Evolutionary conservation across 2,888 invertebrate species (phyloP).

Genomic region (Diplolepis rosae): DNA sequence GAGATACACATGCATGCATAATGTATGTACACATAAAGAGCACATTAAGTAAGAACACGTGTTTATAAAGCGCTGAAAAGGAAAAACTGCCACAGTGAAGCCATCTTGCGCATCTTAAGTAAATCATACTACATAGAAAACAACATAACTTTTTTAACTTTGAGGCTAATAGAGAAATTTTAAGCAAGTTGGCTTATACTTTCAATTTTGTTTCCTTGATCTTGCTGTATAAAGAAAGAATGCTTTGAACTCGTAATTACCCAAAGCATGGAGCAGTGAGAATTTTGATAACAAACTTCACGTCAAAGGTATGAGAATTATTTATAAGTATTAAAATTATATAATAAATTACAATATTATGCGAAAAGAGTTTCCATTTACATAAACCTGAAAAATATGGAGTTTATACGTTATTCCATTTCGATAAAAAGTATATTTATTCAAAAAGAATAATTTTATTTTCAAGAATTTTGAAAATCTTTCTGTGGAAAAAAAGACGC

Average conservation of each 20-base stretch:
- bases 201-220: not conserved
- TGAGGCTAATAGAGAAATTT: not conserved
- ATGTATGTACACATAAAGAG: slow-evolving; percentile 4
- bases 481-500: too few relatives aligned
- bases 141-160: not conserved
- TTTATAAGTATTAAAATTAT: not conserved
- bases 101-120: not conserved
- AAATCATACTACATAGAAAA: not conserved
- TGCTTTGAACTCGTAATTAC: not conserved
- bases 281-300: not conserved
- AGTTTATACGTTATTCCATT: too few relatives aligned
- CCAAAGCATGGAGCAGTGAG: not conserved
- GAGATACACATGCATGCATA: not conserved
- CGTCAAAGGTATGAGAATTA: not conserved
- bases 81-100: not conserved
- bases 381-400: too few relatives aligned
- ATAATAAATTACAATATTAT: too few relatives aligned
- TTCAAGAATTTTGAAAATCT: too few relatives aligned
- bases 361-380: too few relatives aligned
- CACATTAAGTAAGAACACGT: not conserved
- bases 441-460: too few relatives aligned
- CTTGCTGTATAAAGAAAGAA: not conserved
- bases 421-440: too few relatives aligned
- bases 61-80: not conserved
- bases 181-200: not conserved